phyloP scores from a whole-genome alignment of 1,140 invertebrate genomes.

The Pseudomyrmex dendroicus region DNA sequence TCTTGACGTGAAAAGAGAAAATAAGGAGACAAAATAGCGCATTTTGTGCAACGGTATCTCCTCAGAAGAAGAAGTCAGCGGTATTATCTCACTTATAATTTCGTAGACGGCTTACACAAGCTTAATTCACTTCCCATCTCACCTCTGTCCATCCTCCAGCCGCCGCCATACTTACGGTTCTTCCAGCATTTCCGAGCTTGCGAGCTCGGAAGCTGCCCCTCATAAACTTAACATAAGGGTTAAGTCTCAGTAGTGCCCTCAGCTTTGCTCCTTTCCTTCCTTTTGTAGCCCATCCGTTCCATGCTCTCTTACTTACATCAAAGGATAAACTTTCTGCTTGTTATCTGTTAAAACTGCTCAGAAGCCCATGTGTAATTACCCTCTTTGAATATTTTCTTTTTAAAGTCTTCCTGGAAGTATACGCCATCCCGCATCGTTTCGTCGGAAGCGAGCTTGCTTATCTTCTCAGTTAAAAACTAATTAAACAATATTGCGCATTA shows the following conservation, averaged over 20 bases:
- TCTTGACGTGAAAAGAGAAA: conserved; percentile 40
- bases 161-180: conserved; percentile 16
- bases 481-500: conserved; percentile 11
- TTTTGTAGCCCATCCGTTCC: conserved; percentile 62
- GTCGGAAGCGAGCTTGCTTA: conserved; percentile 10
- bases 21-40: conserved; percentile 60
- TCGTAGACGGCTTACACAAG: conserved; percentile 77
- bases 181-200: conserved; percentile 60
- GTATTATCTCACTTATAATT: conserved; percentile 81
- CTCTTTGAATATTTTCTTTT: conserved; percentile 57
- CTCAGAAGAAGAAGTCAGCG: conserved; percentile 65
- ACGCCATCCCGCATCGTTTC: conserved; percentile 32
- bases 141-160: conserved; percentile 61
- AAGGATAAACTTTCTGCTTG: conserved; percentile 65
- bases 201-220: conserved; percentile 62
- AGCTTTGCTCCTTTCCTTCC: conserved; percentile 56
- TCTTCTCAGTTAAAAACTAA: conserved; percentile 20
- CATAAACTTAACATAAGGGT: conserved; percentile 79
- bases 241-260: conserved; percentile 70
- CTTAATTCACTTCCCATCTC: conserved; percentile 66
- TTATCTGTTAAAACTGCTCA: conserved; percentile 68
- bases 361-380: conserved; percentile 55
- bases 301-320: conserved; percentile 59
- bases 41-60: conserved; percentile 63
- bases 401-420: conserved; percentile 22